Percentiles rank a stretch among this genome's conserved stretches.
Conservation (phyloP, 2,113 vertebrate species). For the Amia ocellicauda region DNA sequence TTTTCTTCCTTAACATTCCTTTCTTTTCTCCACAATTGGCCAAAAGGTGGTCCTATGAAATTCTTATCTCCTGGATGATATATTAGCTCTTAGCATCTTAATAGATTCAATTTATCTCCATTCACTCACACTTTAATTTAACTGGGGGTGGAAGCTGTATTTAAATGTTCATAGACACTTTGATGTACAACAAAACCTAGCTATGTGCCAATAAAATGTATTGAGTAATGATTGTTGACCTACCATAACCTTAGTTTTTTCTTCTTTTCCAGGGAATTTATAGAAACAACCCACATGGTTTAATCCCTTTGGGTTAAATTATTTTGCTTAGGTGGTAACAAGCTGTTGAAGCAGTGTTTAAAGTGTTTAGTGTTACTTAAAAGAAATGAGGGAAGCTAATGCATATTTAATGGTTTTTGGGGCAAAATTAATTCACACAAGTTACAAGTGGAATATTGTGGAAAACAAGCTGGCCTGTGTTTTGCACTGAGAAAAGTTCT, state of each 20-base stretch:
- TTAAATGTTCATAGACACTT: slow-evolving; percentile 55
- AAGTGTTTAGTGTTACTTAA: background rate
- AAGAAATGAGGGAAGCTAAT: background rate
- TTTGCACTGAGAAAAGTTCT: background rate
- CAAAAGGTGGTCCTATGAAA: slow-evolving; percentile 44
- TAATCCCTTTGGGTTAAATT: background rate
- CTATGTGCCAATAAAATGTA: slow-evolving; percentile 38
- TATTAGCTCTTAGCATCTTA: slow-evolving; percentile 61
- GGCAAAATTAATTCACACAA: background rate
- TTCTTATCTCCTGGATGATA: slow-evolving; percentile 57
- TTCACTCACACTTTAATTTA: slow-evolving; percentile 60
- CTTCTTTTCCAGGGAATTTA: slow-evolving; percentile 39
- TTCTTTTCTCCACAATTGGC: slow-evolving; percentile 22
- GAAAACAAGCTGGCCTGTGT: too few relatives aligned
- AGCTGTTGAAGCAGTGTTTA: background rate
- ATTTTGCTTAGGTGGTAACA: background rate
- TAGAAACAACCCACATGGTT: too few relatives aligned
- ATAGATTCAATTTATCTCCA: slow-evolving; percentile 65
- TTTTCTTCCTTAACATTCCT: too few relatives aligned
- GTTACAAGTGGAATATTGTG: background rate
- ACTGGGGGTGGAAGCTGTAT: slow-evolving; percentile 51
- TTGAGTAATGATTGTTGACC: slow-evolving; percentile 58
- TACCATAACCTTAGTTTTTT: slow-evolving; percentile 57
- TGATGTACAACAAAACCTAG: slow-evolving; percentile 50
- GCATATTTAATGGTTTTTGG: background rate